Evolutionary conservation across 2,888 invertebrate species (phyloP).

Genomic region (Chaetogeoica ovagalla): DNA sequence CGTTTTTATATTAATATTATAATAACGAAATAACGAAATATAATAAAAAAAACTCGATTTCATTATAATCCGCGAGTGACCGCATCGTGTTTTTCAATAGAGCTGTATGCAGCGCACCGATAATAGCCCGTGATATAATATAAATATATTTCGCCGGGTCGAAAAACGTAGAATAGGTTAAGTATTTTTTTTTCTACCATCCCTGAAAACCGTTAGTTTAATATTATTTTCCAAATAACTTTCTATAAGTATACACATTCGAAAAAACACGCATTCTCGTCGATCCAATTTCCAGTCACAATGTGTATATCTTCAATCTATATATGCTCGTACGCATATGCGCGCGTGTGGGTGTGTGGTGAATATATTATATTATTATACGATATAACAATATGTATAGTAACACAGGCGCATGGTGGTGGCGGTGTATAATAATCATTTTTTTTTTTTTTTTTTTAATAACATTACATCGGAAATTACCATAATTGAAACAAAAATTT

Average conservation of each 20-base stretch:
- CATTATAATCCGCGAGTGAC: too few species aligned
- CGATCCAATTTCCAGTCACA: slow-evolving; percentile 42
- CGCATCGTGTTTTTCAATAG: too few species aligned
- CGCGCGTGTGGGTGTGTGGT: too few species aligned
- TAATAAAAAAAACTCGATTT: too few species aligned
- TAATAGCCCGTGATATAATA: not conserved
- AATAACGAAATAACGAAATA: too few species aligned
- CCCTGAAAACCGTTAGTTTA: slow-evolving; percentile 6
- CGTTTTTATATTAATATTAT: too few species aligned
- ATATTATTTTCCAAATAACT: slow-evolving; percentile 38
- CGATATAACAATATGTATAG: too few species aligned
- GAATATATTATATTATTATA: too few species aligned
- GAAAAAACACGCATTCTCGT: slow-evolving; percentile 11
- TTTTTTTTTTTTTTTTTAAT: slow-evolving; percentile 10
- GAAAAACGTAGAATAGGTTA: slow-evolving; percentile 2
- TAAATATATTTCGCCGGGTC: not conserved
- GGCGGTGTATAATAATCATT: slow-evolving; percentile 20
- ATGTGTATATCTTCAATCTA: slow-evolving; percentile 34
- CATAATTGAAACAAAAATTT: slow-evolving; percentile 42
- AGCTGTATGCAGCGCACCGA: too few species aligned
- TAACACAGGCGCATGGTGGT: not conserved
- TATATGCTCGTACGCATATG: not conserved
- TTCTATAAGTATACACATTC: not conserved
- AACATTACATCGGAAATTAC: slow-evolving; percentile 19
- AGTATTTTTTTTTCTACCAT: slow-evolving; percentile 11